Percentiles rank a stretch among this genome's conserved stretches.
phyloP scores from a whole-genome alignment of 2,888 invertebrate genomes.

The Leucophenga montana region DNA sequence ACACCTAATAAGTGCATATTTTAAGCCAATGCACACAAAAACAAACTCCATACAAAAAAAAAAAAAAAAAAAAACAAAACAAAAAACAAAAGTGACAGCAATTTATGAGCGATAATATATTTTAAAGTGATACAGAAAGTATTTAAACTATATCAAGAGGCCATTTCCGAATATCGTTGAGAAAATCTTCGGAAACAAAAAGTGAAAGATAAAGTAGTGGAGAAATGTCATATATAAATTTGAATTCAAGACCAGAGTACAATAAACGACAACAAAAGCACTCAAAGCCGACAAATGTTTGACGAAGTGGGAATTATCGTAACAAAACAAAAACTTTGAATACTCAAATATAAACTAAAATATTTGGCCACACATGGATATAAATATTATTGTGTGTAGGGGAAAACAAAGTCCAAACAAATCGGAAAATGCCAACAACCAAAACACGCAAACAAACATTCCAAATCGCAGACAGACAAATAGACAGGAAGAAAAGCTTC shows the following conservation, averaged over 20 bases:
- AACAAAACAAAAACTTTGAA: background rate
- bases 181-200: slow-evolving; percentile 3
- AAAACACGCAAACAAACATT: slow-evolving; percentile 27
- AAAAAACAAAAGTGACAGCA: background rate
- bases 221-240: background rate
- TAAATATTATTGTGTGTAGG: background rate
- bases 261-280: background rate
- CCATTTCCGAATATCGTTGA: slow-evolving; percentile 7
- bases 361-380: slow-evolving; percentile 51
- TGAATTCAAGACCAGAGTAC: background rate
- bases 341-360: slow-evolving; percentile 40
- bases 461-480: background rate
- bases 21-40: background rate
- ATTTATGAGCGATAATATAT: background rate
- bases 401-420: slow-evolving; percentile 38
- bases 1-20: background rate
- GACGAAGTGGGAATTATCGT: background rate
- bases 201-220: background rate
- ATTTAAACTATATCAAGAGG: background rate
- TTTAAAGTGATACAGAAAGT: background rate
- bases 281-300: too few relatives aligned
- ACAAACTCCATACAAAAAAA: background rate
- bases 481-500: slow-evolving; percentile 8
- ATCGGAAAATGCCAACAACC: slow-evolving; percentile 28
- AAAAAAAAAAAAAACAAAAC: background rate